Percentiles rank a stretch among this genome's conserved stretches.
Evolutionary conservation across 2,888 invertebrate genomes (phyloP).

Genomic region (Acronicta alni): DNA sequence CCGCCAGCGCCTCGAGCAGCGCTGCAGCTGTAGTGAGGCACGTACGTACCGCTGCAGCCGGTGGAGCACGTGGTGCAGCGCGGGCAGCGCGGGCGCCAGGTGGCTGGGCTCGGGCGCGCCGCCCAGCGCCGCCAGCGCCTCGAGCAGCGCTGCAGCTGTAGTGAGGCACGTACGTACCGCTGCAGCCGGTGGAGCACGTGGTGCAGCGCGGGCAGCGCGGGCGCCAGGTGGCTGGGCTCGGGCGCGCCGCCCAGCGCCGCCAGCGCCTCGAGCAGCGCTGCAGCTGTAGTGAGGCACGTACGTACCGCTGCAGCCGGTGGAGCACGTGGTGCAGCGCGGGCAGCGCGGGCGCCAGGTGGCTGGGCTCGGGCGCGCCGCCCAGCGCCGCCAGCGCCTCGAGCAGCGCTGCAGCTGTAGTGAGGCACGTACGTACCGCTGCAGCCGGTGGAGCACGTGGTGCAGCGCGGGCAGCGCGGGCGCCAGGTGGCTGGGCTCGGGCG

Average conservation of each 20-base stretch:
- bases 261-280: slow-evolving; percentile 76
- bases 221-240: slow-evolving; percentile 63
- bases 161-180: slow-evolving; percentile 33
- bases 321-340: slow-evolving; percentile 61
- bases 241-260: slow-evolving; percentile 73
- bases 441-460: slow-evolving; percentile 50
- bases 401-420: slow-evolving; percentile 48
- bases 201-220: slow-evolving; percentile 64
- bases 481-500: slow-evolving; percentile 63
- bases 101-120: slow-evolving; percentile 65
- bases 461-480: slow-evolving; percentile 67
- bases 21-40: slow-evolving; percentile 50
- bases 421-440: slow-evolving; percentile 46
- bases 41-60: slow-evolving; percentile 49
- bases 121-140: slow-evolving; percentile 76
- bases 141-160: slow-evolving; percentile 67
- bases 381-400: slow-evolving; percentile 68
- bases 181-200: slow-evolving; percentile 51
- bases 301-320: slow-evolving; percentile 49
- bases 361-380: slow-evolving; percentile 66
- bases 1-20: slow-evolving; percentile 77
- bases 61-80: slow-evolving; percentile 57
- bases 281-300: slow-evolving; percentile 13
- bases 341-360: slow-evolving; percentile 66
- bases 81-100: slow-evolving; percentile 66